These are phyloP conservation scores for Xenopus laevis DNA, from an alignment of 2,113 vertebrate species.

Conservation along the genomic window DNA sequence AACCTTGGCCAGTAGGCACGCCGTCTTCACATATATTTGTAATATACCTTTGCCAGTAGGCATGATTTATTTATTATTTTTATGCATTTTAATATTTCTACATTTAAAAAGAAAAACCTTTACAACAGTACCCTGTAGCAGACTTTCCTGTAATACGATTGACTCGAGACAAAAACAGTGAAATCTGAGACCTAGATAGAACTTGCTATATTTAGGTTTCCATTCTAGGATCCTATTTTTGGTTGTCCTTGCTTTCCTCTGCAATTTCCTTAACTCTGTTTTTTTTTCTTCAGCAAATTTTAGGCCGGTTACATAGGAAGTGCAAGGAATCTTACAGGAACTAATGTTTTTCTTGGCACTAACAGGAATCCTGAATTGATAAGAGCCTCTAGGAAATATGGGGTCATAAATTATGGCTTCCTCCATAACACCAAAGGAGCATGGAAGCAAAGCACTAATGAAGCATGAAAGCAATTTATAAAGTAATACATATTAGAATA, in stretches of 20 bases:
- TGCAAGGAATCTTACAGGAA: slow-evolving; percentile 58
- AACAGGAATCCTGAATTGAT: slow-evolving; percentile 58
- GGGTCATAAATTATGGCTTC: slow-evolving; percentile 49
- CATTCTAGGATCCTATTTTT: slow-evolving; percentile 74
- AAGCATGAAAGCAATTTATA: slow-evolving; percentile 19
- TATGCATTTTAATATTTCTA: no score
- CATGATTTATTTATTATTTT: no score
- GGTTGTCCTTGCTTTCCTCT: slow-evolving; percentile 69
- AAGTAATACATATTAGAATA: not conserved
- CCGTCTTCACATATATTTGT: no score
- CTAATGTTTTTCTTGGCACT: slow-evolving; percentile 58
- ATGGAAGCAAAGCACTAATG: slow-evolving; percentile 11
- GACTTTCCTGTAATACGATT: slow-evolving; percentile 62
- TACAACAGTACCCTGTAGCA: slow-evolving; percentile 25
- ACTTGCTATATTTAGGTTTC: slow-evolving; percentile 73
- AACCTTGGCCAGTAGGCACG: no score
- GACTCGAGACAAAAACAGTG: slow-evolving; percentile 58
- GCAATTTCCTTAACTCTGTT: slow-evolving; percentile 65
- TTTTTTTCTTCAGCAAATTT: slow-evolving; percentile 57
- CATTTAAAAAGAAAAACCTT: no score
- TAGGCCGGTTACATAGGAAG: slow-evolving; percentile 60
- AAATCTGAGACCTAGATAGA: slow-evolving; percentile 68
- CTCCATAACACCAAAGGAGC: slow-evolving; percentile 41
- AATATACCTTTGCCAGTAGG: no score
- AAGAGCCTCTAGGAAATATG: slow-evolving; percentile 57